Evolutionary conservation across 2,888 invertebrate genomes (phyloP), one percentile per base, ranked within the genome.

Genomic region (Thecophora atra): DNA sequence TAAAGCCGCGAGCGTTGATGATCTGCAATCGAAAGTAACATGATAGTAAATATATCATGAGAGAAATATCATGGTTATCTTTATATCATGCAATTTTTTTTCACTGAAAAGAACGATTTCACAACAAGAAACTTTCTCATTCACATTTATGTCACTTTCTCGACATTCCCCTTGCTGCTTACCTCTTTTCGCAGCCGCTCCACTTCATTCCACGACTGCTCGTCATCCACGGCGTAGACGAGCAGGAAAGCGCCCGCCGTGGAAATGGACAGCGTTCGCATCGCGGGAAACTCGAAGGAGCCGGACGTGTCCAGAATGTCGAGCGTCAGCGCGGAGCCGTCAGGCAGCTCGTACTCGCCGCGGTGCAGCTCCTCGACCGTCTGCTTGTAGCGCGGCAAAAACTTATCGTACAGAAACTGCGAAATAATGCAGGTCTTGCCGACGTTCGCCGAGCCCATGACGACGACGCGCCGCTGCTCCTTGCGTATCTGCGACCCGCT

Each of bases 171-270:
- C 56, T 13, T 28, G 8, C 19, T 47, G 72, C 73, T 79, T 73
- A 84, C 84, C 85, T 89, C 88, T 67, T 88, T 85, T 7, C 89
- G 83, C 17, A 89, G 83, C n/a, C 87, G 82, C 56, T 87, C 84
- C 63, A 89, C 88, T 79, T 90, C 89, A 73, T 87, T 85, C 83
- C 90, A 91, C 11, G 91, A 90, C 67, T 87, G 87, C 11, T 87
- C 86, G 77, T 91, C 89, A 78, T 90, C 90, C 0, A 91, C 88
- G 60, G 90, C 89, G 85, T 92, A 93, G 24, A 93, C 92, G 28
- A 93, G 87, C 64, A 93, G 88, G 83, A 93, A 93, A 66, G 92
- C 93, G 79, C 92, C 91, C 11, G 91, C 92, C n/a, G 91, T 91
- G 64, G 91, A 89, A 76, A 93, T 92, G 52, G 91, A 91, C 54